Conservation (phyloP, 1,140 invertebrate genomes). For the Leptonema lineaticorne region DNA sequence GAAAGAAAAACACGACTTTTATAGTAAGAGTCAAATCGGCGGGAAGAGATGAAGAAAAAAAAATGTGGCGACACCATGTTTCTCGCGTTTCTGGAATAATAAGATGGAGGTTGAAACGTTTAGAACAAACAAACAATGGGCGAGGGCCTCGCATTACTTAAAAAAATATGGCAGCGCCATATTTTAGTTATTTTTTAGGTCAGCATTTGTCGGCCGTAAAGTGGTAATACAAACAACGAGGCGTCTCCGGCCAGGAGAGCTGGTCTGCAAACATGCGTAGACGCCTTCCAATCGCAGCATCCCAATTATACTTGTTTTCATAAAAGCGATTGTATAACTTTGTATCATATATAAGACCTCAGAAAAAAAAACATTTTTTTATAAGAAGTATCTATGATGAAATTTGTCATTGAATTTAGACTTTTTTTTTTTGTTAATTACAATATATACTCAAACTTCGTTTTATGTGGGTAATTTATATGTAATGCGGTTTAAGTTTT, state of each 20-base stretch:
- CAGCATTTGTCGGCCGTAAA: conserved; percentile 25
- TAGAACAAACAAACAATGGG: conserved; percentile 24
- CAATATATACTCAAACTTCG: no score
- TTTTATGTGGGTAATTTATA: no score
- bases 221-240: conserved; percentile 23
- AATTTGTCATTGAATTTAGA: no score
- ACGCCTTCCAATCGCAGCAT: background rate
- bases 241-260: conserved; percentile 11
- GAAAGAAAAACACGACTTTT: no score
- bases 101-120: background rate
- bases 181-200: conserved; percentile 29
- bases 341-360: no score
- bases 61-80: conserved; percentile 22
- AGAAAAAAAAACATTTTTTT: no score
- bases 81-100: background rate
- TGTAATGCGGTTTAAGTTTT: no score
- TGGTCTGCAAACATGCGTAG: background rate
- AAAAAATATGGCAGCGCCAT: conserved; percentile 18
- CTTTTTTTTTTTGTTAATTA: no score
- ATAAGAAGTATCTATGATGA: no score
- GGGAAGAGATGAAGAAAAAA: background rate
- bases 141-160: conserved; percentile 16
- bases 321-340: no score
- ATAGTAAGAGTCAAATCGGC: no score
- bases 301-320: no score